Base-by-base conservation (phyloP, 2,797 vertebrate genomes). In the Ispidina lecontei region DNA sequence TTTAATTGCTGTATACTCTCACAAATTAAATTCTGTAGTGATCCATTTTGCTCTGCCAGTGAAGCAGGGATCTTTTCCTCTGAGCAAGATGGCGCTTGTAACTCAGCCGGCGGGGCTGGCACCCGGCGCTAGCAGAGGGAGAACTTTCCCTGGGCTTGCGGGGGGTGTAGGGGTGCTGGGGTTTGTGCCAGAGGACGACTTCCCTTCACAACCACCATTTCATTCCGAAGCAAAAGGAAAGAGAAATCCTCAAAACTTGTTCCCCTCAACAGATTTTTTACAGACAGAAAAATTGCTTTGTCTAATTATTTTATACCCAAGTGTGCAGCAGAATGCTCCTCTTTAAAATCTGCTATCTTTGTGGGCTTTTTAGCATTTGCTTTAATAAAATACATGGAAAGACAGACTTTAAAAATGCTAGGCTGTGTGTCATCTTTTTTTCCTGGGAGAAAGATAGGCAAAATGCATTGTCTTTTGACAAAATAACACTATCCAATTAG, bases 1-100 rank as follows among this genome's bases (percentile, higher is more conserved):
- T 97, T 98, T 98, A 98, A 98, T 98, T 98, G 97, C 97, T 97
- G 95, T 95, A 91, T 94, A 95, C 94, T 93, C 96, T 97, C 96
- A 91, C 96, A 98, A 97, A 98, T 98, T 98, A 97, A 97, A 97
- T 98, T 97, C 94, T 95, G 78, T 94, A 95, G 91, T 94, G 95
- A 97, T 97, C 95, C 93, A 97, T 96, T 97, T 97, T 97, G 97
- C 97, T 98, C 97, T 97, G 93, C 92, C 69, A 90, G 96, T 97
- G 97, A 97, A 98, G 97, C 97, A 97, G 89, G 87, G 94, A 96
- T 97, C 96, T 97, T 94, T 95, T 76, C 82, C 91, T 94, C 87
- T 49, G 55, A 88, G 94, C 91, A 96, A 92, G 96, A 58, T 75
- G 73, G 69, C 33, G 19, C 73, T 37, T 89, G 47, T 58, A 37